Evolutionary conservation across 2,888 invertebrate genomes (phyloP).

Genomic region (Allacma fusca): DNA sequence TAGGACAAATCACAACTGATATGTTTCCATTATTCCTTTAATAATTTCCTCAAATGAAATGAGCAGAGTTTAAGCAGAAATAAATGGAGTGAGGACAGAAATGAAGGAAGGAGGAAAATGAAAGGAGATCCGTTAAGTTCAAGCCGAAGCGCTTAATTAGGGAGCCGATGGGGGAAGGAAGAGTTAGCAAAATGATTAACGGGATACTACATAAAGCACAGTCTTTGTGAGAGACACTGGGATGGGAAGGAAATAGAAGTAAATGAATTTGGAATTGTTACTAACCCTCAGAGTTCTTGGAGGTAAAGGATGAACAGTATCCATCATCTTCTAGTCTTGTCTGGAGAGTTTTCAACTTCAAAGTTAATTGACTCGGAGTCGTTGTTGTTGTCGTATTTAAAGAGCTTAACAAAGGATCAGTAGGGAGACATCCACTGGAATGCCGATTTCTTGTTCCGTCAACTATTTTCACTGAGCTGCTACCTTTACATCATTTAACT

Average conservation of each 20-base stretch:
- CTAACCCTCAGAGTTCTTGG: conserved; percentile 58
- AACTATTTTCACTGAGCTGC: conserved; percentile 35
- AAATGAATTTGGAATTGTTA: background rate
- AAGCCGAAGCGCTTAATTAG: too few relatives aligned
- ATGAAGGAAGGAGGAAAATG: too few relatives aligned
- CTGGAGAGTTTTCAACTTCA: conserved; percentile 41
- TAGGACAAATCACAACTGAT: too few relatives aligned
- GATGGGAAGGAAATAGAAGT: background rate
- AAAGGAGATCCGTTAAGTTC: too few relatives aligned
- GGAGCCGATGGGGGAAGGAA: too few relatives aligned
- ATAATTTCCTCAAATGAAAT: too few relatives aligned
- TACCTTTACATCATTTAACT: conserved; percentile 26
- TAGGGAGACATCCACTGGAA: conserved; percentile 50
- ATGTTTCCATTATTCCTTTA: too few relatives aligned
- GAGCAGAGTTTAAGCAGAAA: too few relatives aligned
- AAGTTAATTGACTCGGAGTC: conserved; percentile 41
- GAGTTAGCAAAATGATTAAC: too few relatives aligned
- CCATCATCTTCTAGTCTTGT: conserved; percentile 56
- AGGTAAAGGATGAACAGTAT: conserved; percentile 56
- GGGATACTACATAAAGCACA: too few relatives aligned
- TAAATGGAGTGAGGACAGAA: too few relatives aligned
- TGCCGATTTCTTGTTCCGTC: conserved; percentile 42
- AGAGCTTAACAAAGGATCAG: conserved; percentile 53
- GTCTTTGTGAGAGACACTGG: too few relatives aligned
- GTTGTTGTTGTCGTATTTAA: conserved; percentile 35